Base-by-base conservation (phyloP, 1,140 invertebrate genomes). In the Mycetomoellerius zeteki region DNA sequence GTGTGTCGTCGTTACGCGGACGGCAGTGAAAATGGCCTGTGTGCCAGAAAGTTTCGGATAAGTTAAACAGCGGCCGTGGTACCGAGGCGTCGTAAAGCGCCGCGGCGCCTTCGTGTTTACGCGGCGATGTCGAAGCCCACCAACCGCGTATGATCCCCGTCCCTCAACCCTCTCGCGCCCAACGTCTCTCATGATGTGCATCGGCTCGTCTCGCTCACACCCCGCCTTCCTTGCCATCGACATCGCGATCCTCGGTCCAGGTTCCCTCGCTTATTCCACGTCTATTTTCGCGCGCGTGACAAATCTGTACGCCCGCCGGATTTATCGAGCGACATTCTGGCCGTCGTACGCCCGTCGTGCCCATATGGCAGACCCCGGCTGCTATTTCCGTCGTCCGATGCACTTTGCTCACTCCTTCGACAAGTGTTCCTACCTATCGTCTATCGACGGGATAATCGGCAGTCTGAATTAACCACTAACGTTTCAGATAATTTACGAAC, bases 81-180 rank as follows among this genome's bases (percentile, higher is more conserved):
- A 87, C 84, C 92, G 92, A 93, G 91, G 93, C 92, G 90, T 95
- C 94, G 93, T 95, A 94, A 95, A 95, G 94, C 94, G 93, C 92
- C 93, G 91, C 92, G 94, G 94, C 94, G 94, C 94, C 94, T 94
- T 85, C 85, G 88, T 94, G 94, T 95, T 95, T 95, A 95, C 93
- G 92, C 71, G 89, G 80, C 86, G 91, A 93, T 91, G 90, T 86
- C 92, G 91, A 87, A 91, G 94, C 91, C 93, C 93, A 94, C 92
- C 94, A 94, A 94, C 89, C 90, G 91, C 92, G 91, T 93, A 89
- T 88, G 88, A 67, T 85, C 52, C 77, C 88, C 89, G 82, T 89
- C 82, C 93, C 90, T 88, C 90, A 72, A 78, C 88, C 82, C 72
- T 71, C 50, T 33, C 58, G 12, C 58, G 19, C 3, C 27, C 58